Conservation (phyloP, 1,140 invertebrate genomes). For the Mizuhopecten yessoensis region DNA sequence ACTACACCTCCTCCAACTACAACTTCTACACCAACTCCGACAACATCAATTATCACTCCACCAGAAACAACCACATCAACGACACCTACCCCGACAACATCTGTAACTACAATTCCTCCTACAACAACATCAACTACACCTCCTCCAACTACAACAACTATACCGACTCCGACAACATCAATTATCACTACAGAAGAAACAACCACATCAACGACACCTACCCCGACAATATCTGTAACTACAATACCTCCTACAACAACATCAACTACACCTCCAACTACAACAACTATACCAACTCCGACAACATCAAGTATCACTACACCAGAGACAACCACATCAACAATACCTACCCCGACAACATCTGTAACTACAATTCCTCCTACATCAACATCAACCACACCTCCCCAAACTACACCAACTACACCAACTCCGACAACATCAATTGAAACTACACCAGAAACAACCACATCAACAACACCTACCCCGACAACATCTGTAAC, state of each 20-base stretch:
- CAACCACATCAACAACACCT: neutral
- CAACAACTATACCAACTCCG: neutral
- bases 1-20: neutral
- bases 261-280: neutral
- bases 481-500: neutral
- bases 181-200: neutral
- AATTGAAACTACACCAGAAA: neutral
- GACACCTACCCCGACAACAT: neutral
- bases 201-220: neutral
- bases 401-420: neutral
- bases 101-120: neutral
- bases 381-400: neutral
- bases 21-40: neutral
- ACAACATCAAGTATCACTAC: neutral
- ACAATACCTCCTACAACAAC: neutral
- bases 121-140: neutral
- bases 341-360: neutral
- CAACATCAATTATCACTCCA: neutral
- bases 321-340: neutral
- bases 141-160: neutral
- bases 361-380: neutral
- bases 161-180: neutral
- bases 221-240: neutral
- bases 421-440: neutral
- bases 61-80: neutral